Conservation (phyloP, 1,140 invertebrate genomes). For the Aphidius ervi region DNA sequence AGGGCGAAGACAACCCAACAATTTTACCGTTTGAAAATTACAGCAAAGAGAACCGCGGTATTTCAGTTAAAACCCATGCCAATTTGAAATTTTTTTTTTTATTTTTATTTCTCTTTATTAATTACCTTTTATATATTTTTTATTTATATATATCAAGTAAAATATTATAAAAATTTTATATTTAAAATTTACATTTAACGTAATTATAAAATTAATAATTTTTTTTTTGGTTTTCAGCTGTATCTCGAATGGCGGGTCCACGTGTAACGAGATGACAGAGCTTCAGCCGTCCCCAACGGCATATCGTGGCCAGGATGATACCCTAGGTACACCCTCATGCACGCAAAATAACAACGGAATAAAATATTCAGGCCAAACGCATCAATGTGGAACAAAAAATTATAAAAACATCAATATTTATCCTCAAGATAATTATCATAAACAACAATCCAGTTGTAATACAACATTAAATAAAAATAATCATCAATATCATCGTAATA, state of each 20-base stretch:
- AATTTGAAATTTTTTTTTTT: background rate
- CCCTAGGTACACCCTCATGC: conserved; percentile 44
- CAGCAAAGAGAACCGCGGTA: background rate
- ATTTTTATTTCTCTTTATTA: background rate
- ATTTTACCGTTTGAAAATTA: conserved; percentile 3
- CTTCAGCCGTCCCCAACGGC: conserved; percentile 51
- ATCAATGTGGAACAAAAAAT: conserved; percentile 44
- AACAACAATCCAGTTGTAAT: background rate
- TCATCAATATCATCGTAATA: background rate
- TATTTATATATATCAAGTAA: background rate
- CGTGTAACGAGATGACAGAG: conserved; percentile 56
- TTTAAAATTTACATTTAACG: too few relatives aligned
- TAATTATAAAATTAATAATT: too few relatives aligned
- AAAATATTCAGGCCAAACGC: conserved; percentile 41
- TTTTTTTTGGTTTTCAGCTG: conserved; percentile 36
- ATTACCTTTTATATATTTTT: conserved; percentile 12
- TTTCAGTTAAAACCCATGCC: background rate
- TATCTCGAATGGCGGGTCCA: conserved; percentile 52
- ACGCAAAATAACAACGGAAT: conserved; percentile 40
- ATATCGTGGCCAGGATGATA: conserved; percentile 50
- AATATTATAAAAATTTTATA: too few relatives aligned
- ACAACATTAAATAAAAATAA: conserved; percentile 9
- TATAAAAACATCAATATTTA: conserved; percentile 40
- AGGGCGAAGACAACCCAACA: conserved; percentile 12
- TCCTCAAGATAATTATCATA: conserved; percentile 37